A percentile compares a stretch with the other conserved stretches of the same genome.
These are phyloP conservation scores for Arrhopalites spinosus DNA, from an alignment of 2,888 invertebrate genomes.

Conservation along the genomic window DNA sequence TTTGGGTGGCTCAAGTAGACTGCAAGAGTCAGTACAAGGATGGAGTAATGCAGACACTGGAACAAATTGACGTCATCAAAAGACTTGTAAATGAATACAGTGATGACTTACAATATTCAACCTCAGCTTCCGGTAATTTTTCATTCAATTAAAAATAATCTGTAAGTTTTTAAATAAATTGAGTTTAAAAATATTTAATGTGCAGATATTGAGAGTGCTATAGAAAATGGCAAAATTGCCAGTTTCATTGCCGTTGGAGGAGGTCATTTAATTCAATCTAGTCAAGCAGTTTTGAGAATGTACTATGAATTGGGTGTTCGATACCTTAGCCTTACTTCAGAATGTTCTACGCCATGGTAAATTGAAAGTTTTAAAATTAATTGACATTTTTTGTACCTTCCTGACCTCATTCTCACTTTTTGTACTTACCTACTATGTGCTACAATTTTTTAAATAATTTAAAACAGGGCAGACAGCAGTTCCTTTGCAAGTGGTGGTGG, in stretches of 20 bases:
- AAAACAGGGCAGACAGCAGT: too few relatives aligned
- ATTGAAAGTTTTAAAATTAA: too few relatives aligned
- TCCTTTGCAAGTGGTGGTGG: too few relatives aligned
- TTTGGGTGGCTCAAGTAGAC: slow-evolving; percentile 58
- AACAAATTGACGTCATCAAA: slow-evolving; percentile 59
- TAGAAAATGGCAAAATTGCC: neutral
- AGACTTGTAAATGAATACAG: slow-evolving; percentile 58
- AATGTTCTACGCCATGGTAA: slow-evolving; percentile 6
- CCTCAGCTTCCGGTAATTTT: neutral
- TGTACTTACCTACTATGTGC: too few relatives aligned
- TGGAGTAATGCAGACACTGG: slow-evolving; percentile 58
- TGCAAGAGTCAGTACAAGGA: slow-evolving; percentile 59
- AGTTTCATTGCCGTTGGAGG: neutral
- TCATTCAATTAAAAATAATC: neutral
- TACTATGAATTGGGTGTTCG: slow-evolving; percentile 5
- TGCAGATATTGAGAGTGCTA: neutral
- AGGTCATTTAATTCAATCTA: slow-evolving; percentile 10
- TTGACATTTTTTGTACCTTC: too few relatives aligned
- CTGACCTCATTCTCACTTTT: neutral
- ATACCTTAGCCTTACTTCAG: neutral
- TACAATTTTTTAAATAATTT: too few relatives aligned
- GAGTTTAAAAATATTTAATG: neutral
- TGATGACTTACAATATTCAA: slow-evolving; percentile 56
- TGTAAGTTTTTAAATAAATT: neutral
- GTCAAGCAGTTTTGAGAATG: neutral